Base-by-base conservation (phyloP, 1,140 invertebrate species). In the Lycorma delicatula region DNA sequence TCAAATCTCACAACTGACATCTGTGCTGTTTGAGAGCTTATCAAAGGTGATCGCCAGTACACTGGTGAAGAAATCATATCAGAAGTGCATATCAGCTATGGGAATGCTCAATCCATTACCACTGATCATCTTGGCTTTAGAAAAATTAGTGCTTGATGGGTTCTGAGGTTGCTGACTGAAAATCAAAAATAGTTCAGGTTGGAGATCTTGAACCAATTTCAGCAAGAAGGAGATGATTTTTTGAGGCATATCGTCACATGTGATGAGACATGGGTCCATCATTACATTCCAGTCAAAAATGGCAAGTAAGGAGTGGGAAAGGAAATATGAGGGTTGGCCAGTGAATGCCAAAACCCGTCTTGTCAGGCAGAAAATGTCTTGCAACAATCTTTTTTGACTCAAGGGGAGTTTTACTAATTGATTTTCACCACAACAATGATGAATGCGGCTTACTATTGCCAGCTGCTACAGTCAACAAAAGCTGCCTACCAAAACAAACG, bases 261-360 rank as follows among this genome's bases (percentile, higher is more conserved):
- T 1, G 68, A 72, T 62, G 67, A 72, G 68, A 75, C 70, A 31
- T 72, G 65, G 72, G 61, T 72, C 12, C 68, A 73, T 54, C 60
- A 69, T 52, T 72, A 68, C 61, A 71, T 67, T 34, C 71, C 67
- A 73, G 58, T 61, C 50, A 7, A 74, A 75, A 58, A 41, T 62
- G 61, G 59, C 69, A 52, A 70, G 65, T 28, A 69, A 66, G 63
- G 64, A 72, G 64, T 72, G 66, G 68, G 59, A 34, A 51, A 49
- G 41, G 41, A 56, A 56, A 41, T 16, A 48, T 16, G 56, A 59
- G 58, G 51, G 23, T 11, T 28, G 34, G 12, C 64, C 58, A 44
- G 44, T 54, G 38, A 66, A 68, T 58, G 54, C 54, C 29, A 64
- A 64, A 60, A 54, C 55, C 9, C 28, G 41, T 23, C 48, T 50